A percentile compares a stretch with the other conserved stretches of the same genome.
These are phyloP conservation scores for Macheiramphus alcinus DNA, from an alignment of 2,113 vertebrate genomes.

Conservation along the genomic window DNA sequence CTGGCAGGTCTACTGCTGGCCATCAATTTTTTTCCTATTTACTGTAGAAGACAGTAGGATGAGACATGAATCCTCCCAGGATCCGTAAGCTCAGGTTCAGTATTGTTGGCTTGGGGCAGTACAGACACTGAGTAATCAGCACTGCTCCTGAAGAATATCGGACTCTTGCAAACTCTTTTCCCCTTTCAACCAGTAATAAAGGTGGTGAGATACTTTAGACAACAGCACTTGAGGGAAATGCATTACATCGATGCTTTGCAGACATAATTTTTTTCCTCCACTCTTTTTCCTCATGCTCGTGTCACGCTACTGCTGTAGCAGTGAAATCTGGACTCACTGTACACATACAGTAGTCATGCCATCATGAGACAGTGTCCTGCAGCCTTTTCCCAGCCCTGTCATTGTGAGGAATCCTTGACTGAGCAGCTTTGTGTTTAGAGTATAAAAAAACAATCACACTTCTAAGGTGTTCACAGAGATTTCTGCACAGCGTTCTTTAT, in stretches of 20 bases:
- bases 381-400: neutral
- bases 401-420: neutral
- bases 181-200: neutral
- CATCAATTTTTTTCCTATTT: neutral
- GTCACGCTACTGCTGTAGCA: fast-evolving
- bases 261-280: fast-evolving
- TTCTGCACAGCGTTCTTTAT: neutral
- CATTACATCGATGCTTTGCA: neutral
- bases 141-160: neutral
- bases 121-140: neutral
- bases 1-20: neutral
- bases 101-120: neutral
- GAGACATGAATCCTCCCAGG: neutral
- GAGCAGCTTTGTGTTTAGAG: neutral
- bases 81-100: neutral
- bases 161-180: neutral
- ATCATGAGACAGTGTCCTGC: neutral
- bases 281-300: neutral
- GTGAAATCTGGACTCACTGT: neutral
- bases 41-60: neutral
- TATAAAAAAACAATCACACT: neutral
- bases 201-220: neutral
- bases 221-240: neutral
- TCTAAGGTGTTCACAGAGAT: neutral
- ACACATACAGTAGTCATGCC: neutral